Conservation (phyloP, 2,888 invertebrate genomes). For the Leistus spinibarbis region DNA sequence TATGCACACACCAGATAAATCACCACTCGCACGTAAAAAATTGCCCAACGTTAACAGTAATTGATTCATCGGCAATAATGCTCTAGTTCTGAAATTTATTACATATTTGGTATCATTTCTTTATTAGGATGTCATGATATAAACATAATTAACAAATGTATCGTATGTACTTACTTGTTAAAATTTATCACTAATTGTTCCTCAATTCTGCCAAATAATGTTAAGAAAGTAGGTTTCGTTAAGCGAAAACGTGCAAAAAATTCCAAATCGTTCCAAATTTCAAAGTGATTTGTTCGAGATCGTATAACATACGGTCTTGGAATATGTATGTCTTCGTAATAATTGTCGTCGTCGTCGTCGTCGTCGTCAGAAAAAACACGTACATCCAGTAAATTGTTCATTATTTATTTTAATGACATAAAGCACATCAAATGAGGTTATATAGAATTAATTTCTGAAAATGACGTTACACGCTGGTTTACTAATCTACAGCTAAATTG, state of each 20-base stretch:
- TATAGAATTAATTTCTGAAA: background rate
- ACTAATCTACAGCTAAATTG: too few relatives aligned
- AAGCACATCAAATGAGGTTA: background rate
- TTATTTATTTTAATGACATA: background rate
- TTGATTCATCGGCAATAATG: conserved; percentile 7
- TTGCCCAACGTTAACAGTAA: conserved; percentile 10
- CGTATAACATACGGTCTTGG: conserved; percentile 1
- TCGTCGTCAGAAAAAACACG: background rate
- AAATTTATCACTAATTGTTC: background rate
- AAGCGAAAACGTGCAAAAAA: conserved; percentile 19
- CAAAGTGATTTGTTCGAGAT: background rate
- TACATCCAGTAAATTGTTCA: background rate
- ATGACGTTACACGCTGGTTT: too few relatives aligned
- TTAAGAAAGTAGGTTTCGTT: conserved; percentile 13
- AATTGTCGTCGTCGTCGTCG: background rate
- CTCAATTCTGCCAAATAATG: background rate
- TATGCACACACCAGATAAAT: conserved; percentile 14
- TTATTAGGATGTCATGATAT: background rate
- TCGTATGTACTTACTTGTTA: background rate
- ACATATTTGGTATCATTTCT: background rate
- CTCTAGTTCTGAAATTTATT: background rate
- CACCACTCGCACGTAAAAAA: conserved; percentile 8
- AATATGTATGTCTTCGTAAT: background rate
- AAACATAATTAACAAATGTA: background rate
- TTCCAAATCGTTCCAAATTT: conserved; percentile 9